Evolutionary conservation across 2,888 invertebrate species (phyloP).

Genomic region (Saturnia pavonia): DNA sequence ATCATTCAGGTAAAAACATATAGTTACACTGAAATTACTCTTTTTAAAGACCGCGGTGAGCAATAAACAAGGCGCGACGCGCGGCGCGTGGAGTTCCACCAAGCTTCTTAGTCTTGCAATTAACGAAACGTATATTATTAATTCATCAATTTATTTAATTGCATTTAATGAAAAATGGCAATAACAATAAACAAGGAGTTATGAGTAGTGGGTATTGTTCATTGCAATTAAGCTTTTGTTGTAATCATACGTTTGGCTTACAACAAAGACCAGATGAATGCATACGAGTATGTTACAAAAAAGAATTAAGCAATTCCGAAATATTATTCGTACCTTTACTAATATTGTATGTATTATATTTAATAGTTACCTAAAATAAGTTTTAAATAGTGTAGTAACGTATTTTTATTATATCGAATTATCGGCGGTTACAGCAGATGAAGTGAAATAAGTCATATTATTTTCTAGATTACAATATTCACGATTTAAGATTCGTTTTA

Average conservation of each 20-base stretch:
- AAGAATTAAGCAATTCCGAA: not conserved
- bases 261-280: not conserved
- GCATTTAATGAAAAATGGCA: conserved; percentile 11
- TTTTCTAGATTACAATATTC: not conserved
- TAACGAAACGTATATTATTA: conserved; percentile 9
- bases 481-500: not conserved
- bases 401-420: too few species aligned
- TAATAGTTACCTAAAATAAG: not conserved
- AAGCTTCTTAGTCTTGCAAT: not conserved
- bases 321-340: not conserved
- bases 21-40: not conserved
- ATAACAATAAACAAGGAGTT: not conserved
- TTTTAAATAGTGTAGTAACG: too few species aligned
- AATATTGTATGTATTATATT: not conserved
- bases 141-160: conserved; percentile 9
- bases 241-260: not conserved
- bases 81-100: not conserved
- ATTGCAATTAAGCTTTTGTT: conserved; percentile 8
- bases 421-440: too few species aligned
- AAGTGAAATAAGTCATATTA: too few species aligned
- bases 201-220: not conserved
- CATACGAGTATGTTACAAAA: not conserved
- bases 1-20: too few species aligned
- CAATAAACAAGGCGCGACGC: not conserved
- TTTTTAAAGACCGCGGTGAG: not conserved